Evolutionary conservation across 2,113 vertebrate genomes (phyloP).

Genomic region (Nothoprocta perdicaria): DNA sequence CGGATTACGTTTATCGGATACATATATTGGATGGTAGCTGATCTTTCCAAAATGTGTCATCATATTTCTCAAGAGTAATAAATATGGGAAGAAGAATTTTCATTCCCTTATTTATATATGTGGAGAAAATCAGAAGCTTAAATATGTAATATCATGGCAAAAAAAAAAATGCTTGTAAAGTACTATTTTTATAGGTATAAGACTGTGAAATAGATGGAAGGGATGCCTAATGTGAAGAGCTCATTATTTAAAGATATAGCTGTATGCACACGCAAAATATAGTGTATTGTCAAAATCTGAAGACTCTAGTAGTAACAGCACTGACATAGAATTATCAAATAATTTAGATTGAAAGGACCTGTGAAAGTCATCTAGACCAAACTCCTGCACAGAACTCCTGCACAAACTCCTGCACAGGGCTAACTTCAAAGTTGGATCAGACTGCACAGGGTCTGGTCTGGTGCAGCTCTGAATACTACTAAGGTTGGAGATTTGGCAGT

Average conservation of each 20-base stretch:
- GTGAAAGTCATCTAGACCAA: background rate
- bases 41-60: background rate
- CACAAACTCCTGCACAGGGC: background rate
- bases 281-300: background rate
- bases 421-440: background rate
- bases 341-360: background rate
- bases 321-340: background rate
- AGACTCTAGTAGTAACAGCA: background rate
- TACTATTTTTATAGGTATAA: background rate
- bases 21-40: rapidly evolving
- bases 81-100: background rate
- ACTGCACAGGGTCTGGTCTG: background rate
- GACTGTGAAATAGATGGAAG: background rate
- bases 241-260: background rate
- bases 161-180: background rate
- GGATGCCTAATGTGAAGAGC: background rate
- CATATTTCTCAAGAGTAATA: background rate
- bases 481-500: background rate
- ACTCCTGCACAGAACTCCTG: background rate
- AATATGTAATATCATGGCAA: background rate
- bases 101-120: background rate
- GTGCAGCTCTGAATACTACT: background rate
- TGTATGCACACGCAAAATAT: rapidly evolving
- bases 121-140: background rate
- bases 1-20: background rate